A percentile compares a stretch with the other conserved stretches of the same genome.
phyloP scores from a whole-genome alignment of 2,797 vertebrate species.

The Selene dorsalis region DNA sequence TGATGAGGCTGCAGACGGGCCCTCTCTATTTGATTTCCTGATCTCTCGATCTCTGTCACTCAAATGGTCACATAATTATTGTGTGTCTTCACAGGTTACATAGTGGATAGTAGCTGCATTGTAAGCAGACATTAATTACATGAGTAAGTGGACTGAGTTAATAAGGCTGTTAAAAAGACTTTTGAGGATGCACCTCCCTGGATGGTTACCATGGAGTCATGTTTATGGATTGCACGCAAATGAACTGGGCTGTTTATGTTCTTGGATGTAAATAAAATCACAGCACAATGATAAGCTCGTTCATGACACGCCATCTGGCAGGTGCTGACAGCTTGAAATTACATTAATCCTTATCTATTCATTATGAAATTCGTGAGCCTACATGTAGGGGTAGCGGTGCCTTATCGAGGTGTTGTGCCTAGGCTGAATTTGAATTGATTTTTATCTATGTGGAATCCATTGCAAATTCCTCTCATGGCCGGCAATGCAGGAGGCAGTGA shows the following conservation, averaged over 20 bases:
- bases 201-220: slow-evolving; percentile 53
- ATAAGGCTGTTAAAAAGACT: slow-evolving; percentile 58
- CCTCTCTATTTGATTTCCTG: slow-evolving; percentile 61
- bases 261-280: slow-evolving; percentile 73
- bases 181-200: slow-evolving; percentile 5
- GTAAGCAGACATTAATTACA: slow-evolving; percentile 78
- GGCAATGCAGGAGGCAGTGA: slow-evolving; percentile 54
- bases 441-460: slow-evolving; percentile 67
- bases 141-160: slow-evolving; percentile 57
- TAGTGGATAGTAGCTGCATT: slow-evolving; percentile 61
- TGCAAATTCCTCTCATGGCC: slow-evolving; percentile 71
- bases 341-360: slow-evolving; percentile 78
- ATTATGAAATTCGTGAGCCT: slow-evolving; percentile 68
- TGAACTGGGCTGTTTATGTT: slow-evolving; percentile 47
- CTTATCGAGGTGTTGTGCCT: slow-evolving; percentile 51
- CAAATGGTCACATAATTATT: slow-evolving; percentile 67
- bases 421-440: slow-evolving; percentile 70
- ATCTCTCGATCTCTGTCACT: slow-evolving; percentile 78
- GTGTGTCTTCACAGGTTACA: slow-evolving; percentile 66
- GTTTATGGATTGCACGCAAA: slow-evolving; percentile 42
- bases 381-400: slow-evolving; percentile 41
- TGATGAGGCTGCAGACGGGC: slow-evolving; percentile 45
- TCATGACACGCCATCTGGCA: slow-evolving; percentile 65
- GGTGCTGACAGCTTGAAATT: slow-evolving; percentile 74
- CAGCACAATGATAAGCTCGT: slow-evolving; percentile 65